Base-by-base conservation (phyloP, 2,888 invertebrate species). In the Nephrotoma flavescens region DNA sequence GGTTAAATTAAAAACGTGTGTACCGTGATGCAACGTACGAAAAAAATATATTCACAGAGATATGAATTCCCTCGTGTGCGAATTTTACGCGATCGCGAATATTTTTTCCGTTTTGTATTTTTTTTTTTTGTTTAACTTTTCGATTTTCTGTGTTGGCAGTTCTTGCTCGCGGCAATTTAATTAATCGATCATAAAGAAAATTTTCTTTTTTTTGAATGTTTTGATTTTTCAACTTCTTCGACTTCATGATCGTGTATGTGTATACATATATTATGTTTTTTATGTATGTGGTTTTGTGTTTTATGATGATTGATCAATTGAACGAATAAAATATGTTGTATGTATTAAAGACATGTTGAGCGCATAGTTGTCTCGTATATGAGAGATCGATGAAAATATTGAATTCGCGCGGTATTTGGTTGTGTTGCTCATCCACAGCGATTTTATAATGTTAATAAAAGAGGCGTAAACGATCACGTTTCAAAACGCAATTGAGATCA, bases 381-480 rank as follows among this genome's bases (percentile, higher is more conserved):
- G 71, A 71, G 71, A 71, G 71, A 71, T 71, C 71, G 71, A 31
- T 71, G 71, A 71, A 71, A 71, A 71, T 71, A 31, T 71, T n/a
- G n/a, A 71, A 71, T 71, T 71, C 71, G 71, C 71, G 71, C 31
- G 31, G 71, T 71, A 71, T 71, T 71, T 71, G 9, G 71, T 19
- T 71, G 71, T 31, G 71, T 71, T 71, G 71, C 19, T 19, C 57
- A 71, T 71, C 31, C 31, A 71, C 71, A 71, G 31, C 71, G 71
- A 31, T 31, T 71, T 71, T 71, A 71, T 71, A 44, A 85, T 47
- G 83, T 52, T 87, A 86, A 87, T 71, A 87, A 52, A 85, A 84
- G 9, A 87, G 87, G 87, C 87, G 87, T 86, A 71, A 86, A 85
- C 57, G n/a, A 87, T 87, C 87, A 87, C 87, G 87, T 87, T 44